A percentile compares a stretch with the other conserved stretches of the same genome.
These are phyloP conservation scores for Tupaia chinensis DNA, from an alignment of 2,113 vertebrate species.

Conservation along the genomic window DNA sequence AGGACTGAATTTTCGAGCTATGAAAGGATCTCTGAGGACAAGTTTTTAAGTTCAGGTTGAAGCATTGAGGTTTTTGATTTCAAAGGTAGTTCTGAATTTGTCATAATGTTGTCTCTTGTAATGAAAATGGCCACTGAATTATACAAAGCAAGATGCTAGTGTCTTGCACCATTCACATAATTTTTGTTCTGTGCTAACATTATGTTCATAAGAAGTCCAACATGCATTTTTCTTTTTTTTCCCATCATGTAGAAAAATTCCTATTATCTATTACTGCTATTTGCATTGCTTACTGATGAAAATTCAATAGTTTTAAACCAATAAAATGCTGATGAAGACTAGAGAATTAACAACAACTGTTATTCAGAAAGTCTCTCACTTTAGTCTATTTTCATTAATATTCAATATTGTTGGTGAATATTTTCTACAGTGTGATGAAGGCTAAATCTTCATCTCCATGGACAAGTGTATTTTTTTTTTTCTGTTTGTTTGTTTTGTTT, in stretches of 20 bases:
- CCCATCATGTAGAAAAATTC: not conserved
- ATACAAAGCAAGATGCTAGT: not conserved
- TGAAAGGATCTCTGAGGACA: not conserved
- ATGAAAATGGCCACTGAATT: not conserved
- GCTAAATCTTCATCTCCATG: not conserved
- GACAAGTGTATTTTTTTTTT: not conserved
- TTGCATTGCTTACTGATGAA: slow-evolving; percentile 31
- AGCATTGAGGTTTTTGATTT: slow-evolving; percentile 65
- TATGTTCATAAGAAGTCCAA: not conserved
- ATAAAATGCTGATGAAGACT: not conserved
- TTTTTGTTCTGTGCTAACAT: not conserved
- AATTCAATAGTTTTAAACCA: slow-evolving; percentile 20
- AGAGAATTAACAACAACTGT: not conserved
- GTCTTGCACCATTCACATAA: not conserved
- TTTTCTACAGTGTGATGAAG: slow-evolving; percentile 40
- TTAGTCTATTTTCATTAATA: not conserved
- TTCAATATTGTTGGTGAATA: slow-evolving; percentile 23
- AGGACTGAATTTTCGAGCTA: slow-evolving; percentile 47
- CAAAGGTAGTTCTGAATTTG: slow-evolving; percentile 49
- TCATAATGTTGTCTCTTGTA: not conserved
- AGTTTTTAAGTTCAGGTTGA: slow-evolving; percentile 41
- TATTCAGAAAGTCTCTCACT: not conserved
- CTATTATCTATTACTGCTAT: slow-evolving; percentile 16
- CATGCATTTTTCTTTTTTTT: not conserved
- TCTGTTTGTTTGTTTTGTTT: too few relatives aligned